Base-by-base conservation (phyloP, 2,888 invertebrate species). In the Lithophane semibrunnea region DNA sequence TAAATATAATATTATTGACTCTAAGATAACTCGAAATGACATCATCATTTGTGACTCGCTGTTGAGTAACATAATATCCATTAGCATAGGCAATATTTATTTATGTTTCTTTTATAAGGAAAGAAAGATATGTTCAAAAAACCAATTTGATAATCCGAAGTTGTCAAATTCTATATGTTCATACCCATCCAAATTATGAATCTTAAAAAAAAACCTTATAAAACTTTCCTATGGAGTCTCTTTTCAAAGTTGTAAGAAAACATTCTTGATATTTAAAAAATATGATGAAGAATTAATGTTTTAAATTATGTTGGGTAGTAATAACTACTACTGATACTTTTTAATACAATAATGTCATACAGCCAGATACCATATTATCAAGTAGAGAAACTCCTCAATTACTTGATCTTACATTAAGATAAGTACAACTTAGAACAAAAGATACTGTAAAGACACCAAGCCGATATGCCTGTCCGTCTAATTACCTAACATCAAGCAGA, bases 31-130 rank as follows among this genome's bases (percentile, higher is more conserved):
- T 73, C 54, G 42, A 56, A 58, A 79, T 86, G 88, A 86, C 84
- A 77, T 87, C 88, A 82, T 87, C 82, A 86, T 78, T 60, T 42
- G 37, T 86, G 80, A 87, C 42, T 88, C 84, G 84, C 47, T 66
- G 29, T 58, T 67, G 44, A 75, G 66, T 60, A 76, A 69, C 42
- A 67, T 21, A 61, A 44, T 42, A 61, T 73, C 37, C 37, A 78
- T 77, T 73, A 77, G 24, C 75, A 73, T 77, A 64, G 37, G 58
- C 65, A 73, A 72, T 83, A 69, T 80, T 80, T 80, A 77, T 83
- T 64, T 56, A 74, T 70, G 56, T 42, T 63, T 47, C 2, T 73
- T 70, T 78, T 49, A 66, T 54, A 18, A 13, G 0, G 13, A 5
- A 24, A 61, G 13, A 42, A 42, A 13, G 37, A 49, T 29, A 24